Base-by-base conservation (phyloP, 2,888 invertebrate genomes). In the Netelia virgata region DNA sequence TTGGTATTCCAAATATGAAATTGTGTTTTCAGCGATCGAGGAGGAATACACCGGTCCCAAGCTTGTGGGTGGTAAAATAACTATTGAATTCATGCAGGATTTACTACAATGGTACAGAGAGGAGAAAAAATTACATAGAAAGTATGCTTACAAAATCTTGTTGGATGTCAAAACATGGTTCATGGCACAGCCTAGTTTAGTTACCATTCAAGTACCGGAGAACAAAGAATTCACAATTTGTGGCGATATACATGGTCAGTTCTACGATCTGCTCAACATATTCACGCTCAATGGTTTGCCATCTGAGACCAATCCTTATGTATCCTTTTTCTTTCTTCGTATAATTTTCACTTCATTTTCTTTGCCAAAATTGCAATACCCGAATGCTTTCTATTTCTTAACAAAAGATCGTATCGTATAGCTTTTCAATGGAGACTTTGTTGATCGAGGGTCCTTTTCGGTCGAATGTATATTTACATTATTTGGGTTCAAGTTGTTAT, bases 221-320 rank as follows among this genome's bases (percentile, higher is more conserved):
- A 96, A 97, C 47, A 95, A 96, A 84, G 99, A 99, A 94, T 99
- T 99, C 94, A 99, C 99, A 59, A 97, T 99, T 72, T 99, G 99
- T 94, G 99, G 99, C 11, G 99, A 99, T 94, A 98, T 99, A 88
- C 99, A 99, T 93, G 99, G 99, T 76, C 99, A 99, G 94, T 99
- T 96, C 95, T 99, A 98, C 93, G 99, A 99, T 94, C 95, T 99
- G 84, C 96, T 99, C 96, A 99, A 99, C 94, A 98, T 99, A 91
- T 99, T 99, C 94, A 95, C 98, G 90, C 95, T 99, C 87, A 99
- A 99, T 93, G 99, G 99, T n/a, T 94, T 98, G 84, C 99, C 99
- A 8, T 98, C 98, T 0, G 96, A 97, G 92, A 96, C 96, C 41
- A 99, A 99, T 95, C 99, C 99, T 74, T 99, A 99, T 94, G 96